Evolutionary conservation across 2,113 vertebrate species (phyloP).

Genomic region (Cavia aperea): DNA sequence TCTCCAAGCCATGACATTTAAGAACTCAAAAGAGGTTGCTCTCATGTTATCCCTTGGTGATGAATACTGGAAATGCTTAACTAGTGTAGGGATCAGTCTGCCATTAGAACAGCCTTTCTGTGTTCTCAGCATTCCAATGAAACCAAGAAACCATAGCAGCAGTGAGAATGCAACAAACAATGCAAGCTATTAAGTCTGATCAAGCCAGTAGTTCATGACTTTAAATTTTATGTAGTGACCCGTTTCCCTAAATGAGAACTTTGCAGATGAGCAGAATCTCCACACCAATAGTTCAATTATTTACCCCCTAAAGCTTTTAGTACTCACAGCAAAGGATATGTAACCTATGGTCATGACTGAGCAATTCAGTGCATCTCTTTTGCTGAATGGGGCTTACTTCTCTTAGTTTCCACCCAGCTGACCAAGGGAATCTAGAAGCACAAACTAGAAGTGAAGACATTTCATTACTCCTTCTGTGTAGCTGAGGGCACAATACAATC

Average conservation of each 20-base stretch:
- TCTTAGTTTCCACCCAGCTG: background rate
- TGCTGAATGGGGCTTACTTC: background rate
- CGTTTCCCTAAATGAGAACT: background rate
- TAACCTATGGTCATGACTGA: background rate
- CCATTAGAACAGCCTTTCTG: fast-evolving
- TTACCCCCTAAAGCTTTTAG: fast-evolving
- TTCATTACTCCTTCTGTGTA: background rate
- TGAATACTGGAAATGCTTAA: background rate
- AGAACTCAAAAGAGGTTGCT: background rate
- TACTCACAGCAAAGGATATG: background rate
- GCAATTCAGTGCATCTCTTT: background rate
- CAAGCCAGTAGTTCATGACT: background rate
- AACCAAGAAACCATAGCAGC: background rate
- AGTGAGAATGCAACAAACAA: background rate
- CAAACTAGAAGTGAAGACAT: background rate
- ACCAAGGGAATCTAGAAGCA: fast-evolving
- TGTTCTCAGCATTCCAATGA: background rate
- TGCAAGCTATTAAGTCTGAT: background rate
- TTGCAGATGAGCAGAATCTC: background rate
- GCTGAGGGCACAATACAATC: too few species aligned
- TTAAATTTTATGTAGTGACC: background rate
- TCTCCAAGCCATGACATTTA: background rate
- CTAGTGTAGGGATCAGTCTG: background rate
- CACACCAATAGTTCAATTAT: background rate
- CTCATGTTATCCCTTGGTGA: background rate